Conservation (phyloP, 1,140 invertebrate species). For the Drosophila lacteicornis region DNA sequence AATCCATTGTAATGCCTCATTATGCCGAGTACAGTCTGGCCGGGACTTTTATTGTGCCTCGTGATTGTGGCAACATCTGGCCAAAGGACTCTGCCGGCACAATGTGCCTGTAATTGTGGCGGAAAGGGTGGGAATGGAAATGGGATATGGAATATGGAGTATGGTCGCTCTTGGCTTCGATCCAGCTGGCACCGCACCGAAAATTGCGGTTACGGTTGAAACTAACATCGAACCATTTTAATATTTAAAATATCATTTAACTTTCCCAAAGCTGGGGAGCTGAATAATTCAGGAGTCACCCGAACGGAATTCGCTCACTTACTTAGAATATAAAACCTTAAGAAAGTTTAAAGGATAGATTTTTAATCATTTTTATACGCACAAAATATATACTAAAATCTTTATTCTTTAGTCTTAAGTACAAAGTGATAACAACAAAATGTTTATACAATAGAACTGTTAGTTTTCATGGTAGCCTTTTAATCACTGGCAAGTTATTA, state of each 20-base stretch:
- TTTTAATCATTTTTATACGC: background rate
- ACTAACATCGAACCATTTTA: slow-evolving; percentile 42
- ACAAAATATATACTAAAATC: background rate
- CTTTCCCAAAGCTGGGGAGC: background rate
- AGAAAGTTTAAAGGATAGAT: background rate
- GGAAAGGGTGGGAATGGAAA: slow-evolving; percentile 35
- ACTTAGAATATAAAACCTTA: background rate
- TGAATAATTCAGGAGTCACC: slow-evolving; percentile 8
- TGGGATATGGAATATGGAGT: slow-evolving; percentile 34
- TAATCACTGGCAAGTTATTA: too few relatives aligned
- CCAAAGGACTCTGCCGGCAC: slow-evolving; percentile 30
- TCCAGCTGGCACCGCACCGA: slow-evolving; percentile 36
- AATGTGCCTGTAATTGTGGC: slow-evolving; percentile 50
- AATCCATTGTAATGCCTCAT: slow-evolving; percentile 54
- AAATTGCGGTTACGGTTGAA: slow-evolving; percentile 19
- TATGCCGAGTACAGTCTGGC: slow-evolving; percentile 42
- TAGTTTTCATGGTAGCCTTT: too few relatives aligned
- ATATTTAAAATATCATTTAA: slow-evolving; percentile 56
- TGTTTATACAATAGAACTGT: too few relatives aligned
- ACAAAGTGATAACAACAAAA: too few relatives aligned
- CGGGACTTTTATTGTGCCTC: slow-evolving; percentile 33
- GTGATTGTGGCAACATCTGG: slow-evolving; percentile 49
- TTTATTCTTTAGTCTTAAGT: too few relatives aligned
- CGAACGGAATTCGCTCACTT: background rate
- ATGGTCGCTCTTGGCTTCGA: slow-evolving; percentile 28